Evolutionary conservation across 2,797 vertebrate species (phyloP), one percentile per base, ranked within the genome.

Genomic region (Lepus townsendii): DNA sequence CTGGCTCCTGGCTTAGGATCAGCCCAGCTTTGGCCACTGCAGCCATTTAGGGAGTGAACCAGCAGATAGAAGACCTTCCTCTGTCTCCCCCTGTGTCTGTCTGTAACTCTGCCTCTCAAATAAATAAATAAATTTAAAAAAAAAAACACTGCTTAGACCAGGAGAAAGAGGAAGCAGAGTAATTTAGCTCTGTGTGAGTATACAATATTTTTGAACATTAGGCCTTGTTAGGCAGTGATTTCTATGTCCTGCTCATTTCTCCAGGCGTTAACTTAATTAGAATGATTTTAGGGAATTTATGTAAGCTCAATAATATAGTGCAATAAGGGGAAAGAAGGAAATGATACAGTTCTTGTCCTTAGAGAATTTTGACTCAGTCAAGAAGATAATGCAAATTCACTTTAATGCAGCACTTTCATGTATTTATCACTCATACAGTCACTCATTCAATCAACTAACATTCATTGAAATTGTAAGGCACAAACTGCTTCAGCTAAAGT

Each of bases 401-500:
- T 93, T 90, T 68, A 65, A 86, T 88, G 85, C 32, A 35, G 1
- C 42, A 50, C 12, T 27, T 73, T 94, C 30, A 20, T 50, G 47
- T 12, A 77, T 42, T 26, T 26, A 38, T 77, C 63, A 78, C 22
- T 68, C 62, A 50, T 24, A 50, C 3, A 71, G 26, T 68, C 86
- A 83, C 10, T 83, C 80, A 65, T 35, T 83, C 82, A 68, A 8
- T 35, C 90, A 92, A 42, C 57, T 84, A 82, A 78, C 13, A 69
- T 86, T 57, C 13, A 63, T 83, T 63, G 84, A 63, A n/a, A 62
- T 75, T 83, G 9, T 7, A 83, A 63, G 80, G 47, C 82, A 52
- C 11, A 90, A 71, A 66, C 24, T 54, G 24, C 22, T 57, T 32
- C 57, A 77, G 22, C 57, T 68, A 69, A 35, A 35, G 22, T 27